Evolutionary conservation across 1,140 invertebrate species (phyloP).

Genomic region (Cyclina sinensis): DNA sequence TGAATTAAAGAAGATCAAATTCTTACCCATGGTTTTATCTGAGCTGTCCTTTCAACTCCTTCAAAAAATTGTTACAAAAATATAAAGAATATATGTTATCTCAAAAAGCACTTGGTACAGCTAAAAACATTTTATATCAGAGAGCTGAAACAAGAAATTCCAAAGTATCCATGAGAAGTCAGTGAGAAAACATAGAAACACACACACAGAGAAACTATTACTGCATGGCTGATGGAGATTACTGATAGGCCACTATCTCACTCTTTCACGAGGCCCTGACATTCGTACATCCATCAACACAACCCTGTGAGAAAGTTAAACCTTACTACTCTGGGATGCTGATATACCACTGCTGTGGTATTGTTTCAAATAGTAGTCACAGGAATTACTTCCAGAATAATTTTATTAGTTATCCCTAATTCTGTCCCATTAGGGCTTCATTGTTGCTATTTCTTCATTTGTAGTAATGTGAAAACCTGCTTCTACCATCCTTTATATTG

Average conservation of each 20-base stretch:
- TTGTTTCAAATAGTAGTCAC: too few species aligned
- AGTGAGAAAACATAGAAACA: background rate
- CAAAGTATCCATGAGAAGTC: constrained; percentile 27
- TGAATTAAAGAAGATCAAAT: too few species aligned
- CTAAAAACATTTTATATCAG: background rate
- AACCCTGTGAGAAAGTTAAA: background rate
- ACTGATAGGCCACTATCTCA: constrained; percentile 1
- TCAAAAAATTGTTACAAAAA: background rate
- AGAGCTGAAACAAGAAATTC: background rate
- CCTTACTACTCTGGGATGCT: too few species aligned
- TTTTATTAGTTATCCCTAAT: too few species aligned
- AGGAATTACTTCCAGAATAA: too few species aligned
- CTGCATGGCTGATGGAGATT: background rate
- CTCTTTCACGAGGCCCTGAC: background rate
- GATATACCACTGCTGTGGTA: too few species aligned
- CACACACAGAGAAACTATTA: background rate
- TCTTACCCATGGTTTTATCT: constrained; percentile 1
- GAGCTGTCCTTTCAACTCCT: background rate
- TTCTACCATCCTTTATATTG: too few species aligned
- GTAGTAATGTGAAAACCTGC: too few species aligned
- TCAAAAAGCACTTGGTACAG: constrained; percentile 3
- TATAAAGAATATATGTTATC: background rate
- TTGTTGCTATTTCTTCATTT: too few species aligned
- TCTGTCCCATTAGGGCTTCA: too few species aligned
- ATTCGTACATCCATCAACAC: background rate